Conservation (phyloP, 2,888 invertebrate genomes). For the Leptinotarsa juncta region DNA sequence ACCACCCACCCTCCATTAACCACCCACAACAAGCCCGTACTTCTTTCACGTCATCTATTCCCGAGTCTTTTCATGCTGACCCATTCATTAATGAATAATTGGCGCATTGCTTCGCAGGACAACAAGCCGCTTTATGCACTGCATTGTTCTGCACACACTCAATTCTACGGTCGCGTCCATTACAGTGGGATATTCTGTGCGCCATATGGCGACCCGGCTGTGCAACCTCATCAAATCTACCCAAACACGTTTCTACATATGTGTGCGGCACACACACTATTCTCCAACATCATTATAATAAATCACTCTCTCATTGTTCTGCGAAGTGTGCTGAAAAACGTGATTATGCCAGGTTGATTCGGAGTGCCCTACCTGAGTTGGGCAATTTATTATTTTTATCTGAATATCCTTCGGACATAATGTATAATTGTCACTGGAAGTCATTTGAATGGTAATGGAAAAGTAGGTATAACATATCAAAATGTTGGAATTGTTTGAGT, state of each 20-base stretch:
- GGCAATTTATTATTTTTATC: neutral
- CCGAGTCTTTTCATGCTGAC: slow-evolving; percentile 16
- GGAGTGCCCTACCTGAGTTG: neutral
- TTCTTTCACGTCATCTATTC: slow-evolving; percentile 18
- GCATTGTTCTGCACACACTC: slow-evolving; percentile 47
- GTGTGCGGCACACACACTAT: slow-evolving; percentile 32
- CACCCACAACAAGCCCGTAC: neutral
- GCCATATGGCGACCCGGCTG: slow-evolving; percentile 47
- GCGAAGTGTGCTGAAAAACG: slow-evolving; percentile 16
- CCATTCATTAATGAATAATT: slow-evolving; percentile 39
- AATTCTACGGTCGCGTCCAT: slow-evolving; percentile 52
- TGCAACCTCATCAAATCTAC: slow-evolving; percentile 43
- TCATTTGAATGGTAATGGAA: too few relatives aligned
- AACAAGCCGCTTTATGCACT: slow-evolving; percentile 43
- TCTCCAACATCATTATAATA: slow-evolving; percentile 35
- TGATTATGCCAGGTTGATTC: slow-evolving; percentile 6
- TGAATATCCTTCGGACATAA: neutral
- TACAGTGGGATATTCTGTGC: slow-evolving; percentile 51
- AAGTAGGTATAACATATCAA: too few relatives aligned
- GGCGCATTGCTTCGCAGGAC: slow-evolving; percentile 35
- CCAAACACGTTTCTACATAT: slow-evolving; percentile 40
- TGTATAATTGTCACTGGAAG: too few relatives aligned
- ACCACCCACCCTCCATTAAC: neutral
- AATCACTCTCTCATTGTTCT: slow-evolving; percentile 28
- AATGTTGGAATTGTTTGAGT: too few relatives aligned